These are phyloP conservation scores for Peromyscus eremicus DNA, from an alignment of 2,797 vertebrate species.

Conservation along the genomic window DNA sequence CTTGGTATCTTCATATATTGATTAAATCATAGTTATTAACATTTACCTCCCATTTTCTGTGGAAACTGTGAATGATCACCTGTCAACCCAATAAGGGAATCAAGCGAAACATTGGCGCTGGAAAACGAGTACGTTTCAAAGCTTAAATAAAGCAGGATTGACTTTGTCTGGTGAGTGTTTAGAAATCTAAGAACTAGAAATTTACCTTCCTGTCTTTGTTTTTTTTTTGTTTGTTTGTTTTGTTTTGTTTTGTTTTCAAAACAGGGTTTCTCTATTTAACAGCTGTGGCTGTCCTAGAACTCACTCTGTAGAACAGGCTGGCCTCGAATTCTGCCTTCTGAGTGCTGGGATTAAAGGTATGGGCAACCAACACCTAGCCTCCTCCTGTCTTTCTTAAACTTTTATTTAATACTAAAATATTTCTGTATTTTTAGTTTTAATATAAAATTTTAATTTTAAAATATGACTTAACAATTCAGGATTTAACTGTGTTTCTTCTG, in stretches of 20 bases:
- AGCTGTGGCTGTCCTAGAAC: no score
- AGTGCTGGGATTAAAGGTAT: no score
- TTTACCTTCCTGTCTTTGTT: not conserved
- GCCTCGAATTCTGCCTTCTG: no score
- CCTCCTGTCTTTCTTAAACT: not conserved
- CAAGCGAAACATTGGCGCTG: not conserved
- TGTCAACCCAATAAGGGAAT: not conserved
- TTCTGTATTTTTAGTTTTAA: not conserved
- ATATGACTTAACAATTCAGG: not conserved
- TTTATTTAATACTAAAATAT: not conserved
- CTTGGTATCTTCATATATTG: not conserved
- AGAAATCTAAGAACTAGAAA: not conserved
- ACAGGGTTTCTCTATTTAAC: no score
- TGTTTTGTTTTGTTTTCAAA: no score
- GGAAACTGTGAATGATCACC: not conserved
- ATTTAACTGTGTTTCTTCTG: not conserved
- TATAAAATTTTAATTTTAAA: not conserved
- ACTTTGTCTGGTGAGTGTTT: not conserved
- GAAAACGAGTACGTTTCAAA: not conserved
- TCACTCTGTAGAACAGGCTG: no score
- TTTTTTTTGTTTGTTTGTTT: no score
- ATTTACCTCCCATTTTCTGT: not conserved
- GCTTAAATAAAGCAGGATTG: not conserved
- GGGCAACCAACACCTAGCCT: no score
- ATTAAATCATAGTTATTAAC: not conserved